These are phyloP conservation scores for Myanophis thanlyinensis DNA, from an alignment of 2,113 vertebrate species.

Conservation along the genomic window DNA sequence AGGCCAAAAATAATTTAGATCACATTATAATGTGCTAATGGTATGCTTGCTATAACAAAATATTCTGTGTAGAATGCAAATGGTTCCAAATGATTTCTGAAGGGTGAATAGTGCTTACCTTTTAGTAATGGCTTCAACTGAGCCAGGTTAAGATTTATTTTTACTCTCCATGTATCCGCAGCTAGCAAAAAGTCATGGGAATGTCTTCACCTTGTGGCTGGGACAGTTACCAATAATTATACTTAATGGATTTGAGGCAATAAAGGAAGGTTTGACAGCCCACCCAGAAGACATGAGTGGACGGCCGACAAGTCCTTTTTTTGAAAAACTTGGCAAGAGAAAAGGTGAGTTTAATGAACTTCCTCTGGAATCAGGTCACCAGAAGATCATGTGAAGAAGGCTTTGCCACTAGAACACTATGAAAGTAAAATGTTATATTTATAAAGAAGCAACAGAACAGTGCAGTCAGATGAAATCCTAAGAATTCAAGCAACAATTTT, in stretches of 20 bases:
- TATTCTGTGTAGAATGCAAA: no score
- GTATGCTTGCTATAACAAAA: no score
- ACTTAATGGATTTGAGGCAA: background rate
- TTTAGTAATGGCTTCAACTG: background rate
- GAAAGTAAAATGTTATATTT: no score
- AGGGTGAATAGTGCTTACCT: no score
- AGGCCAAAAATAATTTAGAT: no score
- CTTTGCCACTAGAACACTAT: background rate
- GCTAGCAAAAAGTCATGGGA: background rate
- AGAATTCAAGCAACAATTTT: no score
- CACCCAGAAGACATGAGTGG: constrained; percentile 7
- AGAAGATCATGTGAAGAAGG: background rate
- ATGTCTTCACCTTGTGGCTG: background rate
- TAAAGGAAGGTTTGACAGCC: background rate
- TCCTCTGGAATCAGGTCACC: background rate
- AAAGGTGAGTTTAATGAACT: background rate
- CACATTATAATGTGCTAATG: no score
- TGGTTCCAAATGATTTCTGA: no score
- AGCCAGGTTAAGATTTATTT: background rate
- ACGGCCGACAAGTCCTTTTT: constrained; percentile 24
- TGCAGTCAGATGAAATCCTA: no score
- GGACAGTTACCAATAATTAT: background rate
- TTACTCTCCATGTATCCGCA: background rate
- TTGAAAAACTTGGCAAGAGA: background rate
- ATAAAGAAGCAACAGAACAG: no score